phyloP scores from a whole-genome alignment of 2,797 vertebrate genomes.

The Lerista edwardsae region DNA sequence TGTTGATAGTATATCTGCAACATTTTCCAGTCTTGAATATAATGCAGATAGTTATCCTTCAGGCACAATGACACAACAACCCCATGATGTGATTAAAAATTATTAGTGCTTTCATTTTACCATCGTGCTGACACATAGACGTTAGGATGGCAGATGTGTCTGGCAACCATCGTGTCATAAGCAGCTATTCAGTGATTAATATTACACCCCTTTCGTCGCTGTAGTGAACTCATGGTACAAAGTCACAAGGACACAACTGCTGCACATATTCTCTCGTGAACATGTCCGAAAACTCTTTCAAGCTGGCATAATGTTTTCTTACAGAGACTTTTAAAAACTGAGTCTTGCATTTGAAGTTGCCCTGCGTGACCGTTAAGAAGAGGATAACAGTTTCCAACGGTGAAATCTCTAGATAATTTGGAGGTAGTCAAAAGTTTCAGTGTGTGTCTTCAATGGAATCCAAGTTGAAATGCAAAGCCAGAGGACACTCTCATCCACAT shows the following conservation, averaged over 20 bases:
- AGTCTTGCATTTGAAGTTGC: slow-evolving; percentile 23
- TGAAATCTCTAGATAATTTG: slow-evolving; percentile 10
- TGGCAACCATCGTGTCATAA: neutral
- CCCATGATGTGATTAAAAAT: slow-evolving; percentile 9
- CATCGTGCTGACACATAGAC: neutral
- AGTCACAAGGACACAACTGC: neutral
- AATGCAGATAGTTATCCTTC: neutral
- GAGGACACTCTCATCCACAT: slow-evolving; percentile 3
- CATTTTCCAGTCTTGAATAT: slow-evolving; percentile 16
- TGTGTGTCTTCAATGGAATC: slow-evolving; percentile 40
- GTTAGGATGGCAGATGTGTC: neutral
- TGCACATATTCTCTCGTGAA: neutral
- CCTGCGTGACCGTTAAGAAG: slow-evolving; percentile 33
- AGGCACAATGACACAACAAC: slow-evolving; percentile 28
- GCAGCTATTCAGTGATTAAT: slow-evolving; percentile 16
- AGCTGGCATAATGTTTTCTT: slow-evolving; percentile 7
- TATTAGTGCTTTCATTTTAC: neutral
- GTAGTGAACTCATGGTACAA: neutral
- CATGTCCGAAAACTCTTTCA: slow-evolving; percentile 32
- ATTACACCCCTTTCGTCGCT: accelerated
- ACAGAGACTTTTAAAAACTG: slow-evolving; percentile 31
- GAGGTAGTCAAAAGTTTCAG: slow-evolving; percentile 1
- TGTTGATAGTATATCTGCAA: slow-evolving; percentile 21
- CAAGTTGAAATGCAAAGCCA: slow-evolving; percentile 30
- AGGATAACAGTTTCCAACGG: slow-evolving; percentile 18